Percentiles rank a stretch among this genome's conserved stretches.
Evolutionary conservation across 2,888 invertebrate genomes (phyloP).

Genomic region (Bugulina stolonifera): DNA sequence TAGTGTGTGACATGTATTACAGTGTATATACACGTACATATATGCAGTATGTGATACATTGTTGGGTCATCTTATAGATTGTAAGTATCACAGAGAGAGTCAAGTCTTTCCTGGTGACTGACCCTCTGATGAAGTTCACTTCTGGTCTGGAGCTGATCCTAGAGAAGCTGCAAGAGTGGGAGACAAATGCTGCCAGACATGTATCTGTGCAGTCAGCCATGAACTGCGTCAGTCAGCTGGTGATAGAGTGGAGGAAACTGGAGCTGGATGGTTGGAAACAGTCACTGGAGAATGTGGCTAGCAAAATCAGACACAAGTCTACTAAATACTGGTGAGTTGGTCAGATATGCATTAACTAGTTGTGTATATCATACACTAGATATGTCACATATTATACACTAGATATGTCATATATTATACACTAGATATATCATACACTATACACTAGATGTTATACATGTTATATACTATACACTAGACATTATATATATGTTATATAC

Average conservation of each 20-base stretch:
- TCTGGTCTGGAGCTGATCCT: conserved; percentile 84
- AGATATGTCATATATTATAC: too few relatives aligned
- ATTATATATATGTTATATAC: too few relatives aligned
- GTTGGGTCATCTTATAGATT: too few relatives aligned
- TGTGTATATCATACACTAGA: too few relatives aligned
- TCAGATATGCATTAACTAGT: too few relatives aligned
- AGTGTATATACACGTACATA: too few relatives aligned
- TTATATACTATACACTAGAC: too few relatives aligned
- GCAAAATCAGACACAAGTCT: conserved; percentile 57
- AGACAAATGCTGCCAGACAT: conserved; percentile 77
- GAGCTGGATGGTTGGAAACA: conserved; percentile 84
- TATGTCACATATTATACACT: too few relatives aligned
- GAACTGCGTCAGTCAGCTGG: conserved; percentile 69
- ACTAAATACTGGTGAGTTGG: conserved; percentile 73
- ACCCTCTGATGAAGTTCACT: conserved; percentile 79
- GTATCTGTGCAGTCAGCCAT: conserved; percentile 73
- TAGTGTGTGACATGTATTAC: too few relatives aligned
- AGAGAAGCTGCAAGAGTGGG: conserved; percentile 75
- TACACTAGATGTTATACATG: too few relatives aligned
- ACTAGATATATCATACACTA: too few relatives aligned
- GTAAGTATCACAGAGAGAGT: conserved; percentile 51
- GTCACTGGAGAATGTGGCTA: conserved; percentile 65
- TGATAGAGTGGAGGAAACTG: conserved; percentile 82
- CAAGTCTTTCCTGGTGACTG: conserved; percentile 65
- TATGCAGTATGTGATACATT: too few relatives aligned